Percentiles rank a stretch among this genome's conserved stretches.
phyloP scores from a whole-genome alignment of 2,888 invertebrate genomes.

The Notodonta ziczac region DNA sequence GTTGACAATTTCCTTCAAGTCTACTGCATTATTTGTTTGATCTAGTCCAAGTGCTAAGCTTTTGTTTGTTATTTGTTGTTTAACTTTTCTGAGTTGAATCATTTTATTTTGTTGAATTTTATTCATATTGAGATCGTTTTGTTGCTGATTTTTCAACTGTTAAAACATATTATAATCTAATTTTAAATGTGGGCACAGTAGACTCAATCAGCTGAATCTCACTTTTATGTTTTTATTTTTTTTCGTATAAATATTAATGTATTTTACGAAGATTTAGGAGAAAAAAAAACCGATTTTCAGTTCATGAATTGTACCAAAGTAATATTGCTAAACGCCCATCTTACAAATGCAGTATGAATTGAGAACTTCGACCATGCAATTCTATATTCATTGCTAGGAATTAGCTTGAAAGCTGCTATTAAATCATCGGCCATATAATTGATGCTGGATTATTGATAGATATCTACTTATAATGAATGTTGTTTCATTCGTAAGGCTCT shows the following conservation, averaged over 20 bases:
- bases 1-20: slow-evolving; percentile 47
- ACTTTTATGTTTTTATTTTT: too few relatives aligned
- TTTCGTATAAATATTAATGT: too few relatives aligned
- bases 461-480: too few relatives aligned
- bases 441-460: too few relatives aligned
- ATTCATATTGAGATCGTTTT: not conserved
- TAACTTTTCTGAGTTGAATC: not conserved
- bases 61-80: not conserved
- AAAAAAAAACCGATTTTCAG: too few relatives aligned
- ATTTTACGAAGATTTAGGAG: too few relatives aligned
- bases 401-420: slow-evolving; percentile 4
- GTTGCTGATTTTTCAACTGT: too few relatives aligned
- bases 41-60: slow-evolving; percentile 30
- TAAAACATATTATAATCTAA: too few relatives aligned
- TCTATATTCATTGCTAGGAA: slow-evolving; percentile 10
- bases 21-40: slow-evolving; percentile 39
- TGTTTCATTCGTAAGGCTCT: too few relatives aligned
- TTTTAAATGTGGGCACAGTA: too few relatives aligned
- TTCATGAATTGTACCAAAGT: slow-evolving; percentile 27
- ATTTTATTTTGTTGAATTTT: not conserved
- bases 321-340: slow-evolving; percentile 29
- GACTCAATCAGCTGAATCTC: too few relatives aligned
- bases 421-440: not conserved
- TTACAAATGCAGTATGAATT: slow-evolving; percentile 31
- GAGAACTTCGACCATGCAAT: slow-evolving; percentile 37